Conservation (phyloP, 2,113 vertebrate species). For the Ceratotherium simum region DNA sequence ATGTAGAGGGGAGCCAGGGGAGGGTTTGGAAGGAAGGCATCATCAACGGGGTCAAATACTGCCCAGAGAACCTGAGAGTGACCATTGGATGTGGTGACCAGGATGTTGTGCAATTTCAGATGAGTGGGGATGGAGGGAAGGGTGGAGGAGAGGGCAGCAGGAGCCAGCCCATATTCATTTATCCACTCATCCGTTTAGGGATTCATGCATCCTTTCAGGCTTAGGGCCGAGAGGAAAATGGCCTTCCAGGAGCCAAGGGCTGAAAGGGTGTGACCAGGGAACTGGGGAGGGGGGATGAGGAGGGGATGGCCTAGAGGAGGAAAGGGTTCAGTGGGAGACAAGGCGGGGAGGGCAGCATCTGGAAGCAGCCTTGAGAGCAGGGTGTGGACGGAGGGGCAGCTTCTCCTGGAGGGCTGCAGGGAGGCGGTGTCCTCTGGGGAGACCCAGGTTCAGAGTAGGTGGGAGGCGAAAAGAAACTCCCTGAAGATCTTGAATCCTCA, state of each 20-base stretch:
- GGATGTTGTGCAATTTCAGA: background rate
- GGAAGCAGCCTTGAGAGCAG: background rate
- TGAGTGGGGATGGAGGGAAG: background rate
- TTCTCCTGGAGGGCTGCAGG: background rate
- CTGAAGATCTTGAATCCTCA: background rate
- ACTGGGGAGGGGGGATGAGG: fast-evolving
- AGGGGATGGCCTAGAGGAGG: background rate
- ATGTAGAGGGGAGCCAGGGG: background rate
- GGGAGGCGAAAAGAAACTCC: background rate
- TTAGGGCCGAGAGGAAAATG: background rate
- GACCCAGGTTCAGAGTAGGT: background rate
- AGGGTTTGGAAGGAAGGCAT: background rate
- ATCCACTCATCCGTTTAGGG: background rate
- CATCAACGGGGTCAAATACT: background rate
- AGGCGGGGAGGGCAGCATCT: background rate
- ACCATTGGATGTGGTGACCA: background rate
- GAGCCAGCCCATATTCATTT: background rate
- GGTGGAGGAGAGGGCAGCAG: background rate
- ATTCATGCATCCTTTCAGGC: background rate
- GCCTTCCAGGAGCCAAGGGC: background rate
- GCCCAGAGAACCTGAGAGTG: background rate
- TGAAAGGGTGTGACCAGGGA: background rate
- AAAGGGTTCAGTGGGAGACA: background rate
- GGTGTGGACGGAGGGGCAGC: background rate
- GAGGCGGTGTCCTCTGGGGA: background rate